Conservation (phyloP, 2,797 vertebrate genomes). For the Botia almorhae region DNA sequence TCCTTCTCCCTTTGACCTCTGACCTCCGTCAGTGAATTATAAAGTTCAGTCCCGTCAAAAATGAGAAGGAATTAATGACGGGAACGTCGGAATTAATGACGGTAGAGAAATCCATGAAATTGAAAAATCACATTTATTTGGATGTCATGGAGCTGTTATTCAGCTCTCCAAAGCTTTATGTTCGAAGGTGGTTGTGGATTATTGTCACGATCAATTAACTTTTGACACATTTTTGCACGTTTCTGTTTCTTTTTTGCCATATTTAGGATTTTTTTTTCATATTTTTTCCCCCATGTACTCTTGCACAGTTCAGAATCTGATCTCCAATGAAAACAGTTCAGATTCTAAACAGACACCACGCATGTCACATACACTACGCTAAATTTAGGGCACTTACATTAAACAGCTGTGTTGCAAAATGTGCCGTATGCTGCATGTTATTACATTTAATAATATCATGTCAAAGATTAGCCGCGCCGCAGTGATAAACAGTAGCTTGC, state of each 20-base stretch:
- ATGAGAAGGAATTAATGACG: no score
- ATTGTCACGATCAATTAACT: constrained; percentile 25
- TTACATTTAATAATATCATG: no score
- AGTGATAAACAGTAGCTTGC: no score
- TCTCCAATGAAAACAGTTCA: background rate
- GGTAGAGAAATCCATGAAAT: constrained; percentile 54
- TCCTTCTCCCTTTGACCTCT: constrained; percentile 86
- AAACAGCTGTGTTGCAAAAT: no score
- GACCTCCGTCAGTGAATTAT: constrained; percentile 92
- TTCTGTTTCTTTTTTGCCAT: no score
- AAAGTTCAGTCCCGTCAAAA: constrained; percentile 86
- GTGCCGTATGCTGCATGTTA: no score
- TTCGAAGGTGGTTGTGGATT: constrained; percentile 23
- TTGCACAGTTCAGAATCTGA: background rate
- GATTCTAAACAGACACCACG: no score
- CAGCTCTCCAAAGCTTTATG: background rate
- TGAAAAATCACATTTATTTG: constrained; percentile 55
- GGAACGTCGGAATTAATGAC: constrained; percentile 72
- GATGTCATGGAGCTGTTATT: constrained; percentile 6
- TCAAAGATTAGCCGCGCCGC: no score
- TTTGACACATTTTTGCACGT: no score
- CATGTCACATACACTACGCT: background rate
- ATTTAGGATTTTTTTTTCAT: no score
- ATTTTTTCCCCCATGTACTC: background rate
- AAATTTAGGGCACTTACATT: no score